phyloP scores from a whole-genome alignment of 2,113 vertebrate species.

The Bostrychus sinensis region DNA sequence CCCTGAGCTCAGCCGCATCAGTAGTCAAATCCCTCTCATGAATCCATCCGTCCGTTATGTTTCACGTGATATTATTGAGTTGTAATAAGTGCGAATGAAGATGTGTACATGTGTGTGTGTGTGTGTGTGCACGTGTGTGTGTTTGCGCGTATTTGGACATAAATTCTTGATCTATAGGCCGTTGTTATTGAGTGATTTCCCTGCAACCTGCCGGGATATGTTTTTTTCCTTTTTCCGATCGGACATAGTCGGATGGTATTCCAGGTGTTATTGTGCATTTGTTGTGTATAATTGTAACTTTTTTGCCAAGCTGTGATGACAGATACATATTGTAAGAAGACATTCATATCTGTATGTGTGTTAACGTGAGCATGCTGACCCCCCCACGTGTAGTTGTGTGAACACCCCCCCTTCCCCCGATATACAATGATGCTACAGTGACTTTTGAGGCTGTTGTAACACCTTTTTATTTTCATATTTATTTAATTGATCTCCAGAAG shows the following conservation, averaged over 20 bases:
- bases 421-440: conserved; percentile 53
- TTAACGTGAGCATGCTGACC: conserved; percentile 80
- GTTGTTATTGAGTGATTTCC: conserved; percentile 53
- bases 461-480: conserved; percentile 28
- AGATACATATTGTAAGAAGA: conserved; percentile 77
- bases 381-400: conserved; percentile 73
- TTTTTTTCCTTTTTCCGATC: conserved; percentile 33
- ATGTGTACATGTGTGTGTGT: conserved; percentile 40
- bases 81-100: conserved; percentile 51
- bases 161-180: conserved; percentile 67
- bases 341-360: conserved; percentile 78
- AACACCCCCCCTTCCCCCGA: conserved; percentile 48
- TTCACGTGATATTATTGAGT: conserved; percentile 45
- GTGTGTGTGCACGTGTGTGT: conserved; percentile 43
- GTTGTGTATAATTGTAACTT: conserved; percentile 77
- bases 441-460: conserved; percentile 62
- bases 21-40: conserved; percentile 31
- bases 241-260: conserved; percentile 60
- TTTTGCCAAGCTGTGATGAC: conserved; percentile 76
- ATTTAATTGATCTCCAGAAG: conserved; percentile 30
- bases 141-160: conserved; percentile 38
- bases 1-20: conserved; percentile 31
- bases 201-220: conserved; percentile 27
- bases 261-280: conserved; percentile 77
- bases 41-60: conserved; percentile 39